Evolutionary conservation across 1,140 invertebrate genomes (phyloP).

Genomic region (Rhyacophila brunnea): DNA sequence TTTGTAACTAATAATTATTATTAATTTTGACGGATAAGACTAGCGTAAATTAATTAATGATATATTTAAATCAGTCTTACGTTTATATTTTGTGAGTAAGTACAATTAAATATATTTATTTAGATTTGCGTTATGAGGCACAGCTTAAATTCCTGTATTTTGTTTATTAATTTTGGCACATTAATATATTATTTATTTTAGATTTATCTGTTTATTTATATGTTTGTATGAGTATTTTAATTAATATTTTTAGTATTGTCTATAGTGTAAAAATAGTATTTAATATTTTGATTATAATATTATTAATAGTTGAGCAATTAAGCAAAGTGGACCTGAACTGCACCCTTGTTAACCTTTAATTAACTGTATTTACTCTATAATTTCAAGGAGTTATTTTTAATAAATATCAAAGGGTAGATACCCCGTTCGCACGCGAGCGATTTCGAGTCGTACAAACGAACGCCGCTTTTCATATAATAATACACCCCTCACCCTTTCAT

Average conservation of each 20-base stretch:
- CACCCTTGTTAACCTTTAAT: constrained; percentile 21
- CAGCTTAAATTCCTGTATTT: constrained; percentile 29
- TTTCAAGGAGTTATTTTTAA: constrained; percentile 23
- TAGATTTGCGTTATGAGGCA: constrained; percentile 20
- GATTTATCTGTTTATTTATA: not conserved
- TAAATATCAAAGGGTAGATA: constrained; percentile 25
- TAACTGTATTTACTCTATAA: constrained; percentile 19
- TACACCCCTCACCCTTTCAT: constrained; percentile 9
- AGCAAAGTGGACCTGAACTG: not conserved
- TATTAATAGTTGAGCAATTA: not conserved
- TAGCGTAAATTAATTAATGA: no score
- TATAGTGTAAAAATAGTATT: no score
- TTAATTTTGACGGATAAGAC: no score
- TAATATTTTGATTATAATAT: not conserved
- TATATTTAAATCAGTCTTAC: no score
- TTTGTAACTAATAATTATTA: not conserved
- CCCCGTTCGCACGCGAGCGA: constrained; percentile 27
- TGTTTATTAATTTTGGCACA: constrained; percentile 28
- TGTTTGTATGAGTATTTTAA: no score
- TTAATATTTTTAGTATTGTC: no score
- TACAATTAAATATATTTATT: constrained; percentile 1
- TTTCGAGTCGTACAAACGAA: constrained; percentile 16
- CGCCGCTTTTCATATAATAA: constrained; percentile 12
- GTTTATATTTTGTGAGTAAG: no score
- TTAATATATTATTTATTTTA: not conserved